Evolutionary conservation across 2,113 vertebrate genomes (phyloP).

Genomic region (Trichomycterus rosablanca): DNA sequence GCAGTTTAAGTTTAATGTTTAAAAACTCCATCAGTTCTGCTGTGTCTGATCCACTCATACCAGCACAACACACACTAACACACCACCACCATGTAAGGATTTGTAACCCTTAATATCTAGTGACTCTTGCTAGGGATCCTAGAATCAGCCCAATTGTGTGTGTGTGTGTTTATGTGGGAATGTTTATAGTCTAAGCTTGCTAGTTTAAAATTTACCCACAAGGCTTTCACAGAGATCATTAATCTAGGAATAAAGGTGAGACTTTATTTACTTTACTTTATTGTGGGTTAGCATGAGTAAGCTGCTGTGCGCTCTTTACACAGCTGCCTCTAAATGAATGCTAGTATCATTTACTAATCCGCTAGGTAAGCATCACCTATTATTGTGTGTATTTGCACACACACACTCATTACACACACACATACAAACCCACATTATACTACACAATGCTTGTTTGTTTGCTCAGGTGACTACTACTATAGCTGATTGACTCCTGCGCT

Average conservation of each 20-base stretch:
- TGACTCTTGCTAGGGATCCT: too few species aligned
- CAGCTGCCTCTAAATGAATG: conserved; percentile 2
- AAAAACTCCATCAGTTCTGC: too few species aligned
- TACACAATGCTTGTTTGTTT: neutral
- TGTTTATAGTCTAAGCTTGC: neutral
- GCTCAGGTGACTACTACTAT: neutral
- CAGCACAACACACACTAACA: too few species aligned
- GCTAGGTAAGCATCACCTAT: neutral
- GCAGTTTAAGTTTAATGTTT: too few species aligned
- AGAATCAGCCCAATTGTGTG: too few species aligned
- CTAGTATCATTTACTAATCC: conserved; percentile 6
- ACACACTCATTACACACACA: neutral
- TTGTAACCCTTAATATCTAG: too few species aligned
- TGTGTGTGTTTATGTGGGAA: conserved; percentile 42
- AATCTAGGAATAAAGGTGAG: too few species aligned
- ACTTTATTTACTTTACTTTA: too few species aligned
- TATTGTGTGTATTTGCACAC: neutral
- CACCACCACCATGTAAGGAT: too few species aligned
- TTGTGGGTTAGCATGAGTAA: too few species aligned
- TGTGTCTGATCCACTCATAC: too few species aligned
- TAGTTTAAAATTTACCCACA: neutral
- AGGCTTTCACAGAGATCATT: neutral
- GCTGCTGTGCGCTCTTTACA: conserved; percentile 3
- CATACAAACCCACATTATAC: neutral
- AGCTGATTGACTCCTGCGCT: neutral